These are phyloP conservation scores for Lepeophtheirus salmonis DNA, from an alignment of 1,140 invertebrate genomes.

Conservation along the genomic window DNA sequence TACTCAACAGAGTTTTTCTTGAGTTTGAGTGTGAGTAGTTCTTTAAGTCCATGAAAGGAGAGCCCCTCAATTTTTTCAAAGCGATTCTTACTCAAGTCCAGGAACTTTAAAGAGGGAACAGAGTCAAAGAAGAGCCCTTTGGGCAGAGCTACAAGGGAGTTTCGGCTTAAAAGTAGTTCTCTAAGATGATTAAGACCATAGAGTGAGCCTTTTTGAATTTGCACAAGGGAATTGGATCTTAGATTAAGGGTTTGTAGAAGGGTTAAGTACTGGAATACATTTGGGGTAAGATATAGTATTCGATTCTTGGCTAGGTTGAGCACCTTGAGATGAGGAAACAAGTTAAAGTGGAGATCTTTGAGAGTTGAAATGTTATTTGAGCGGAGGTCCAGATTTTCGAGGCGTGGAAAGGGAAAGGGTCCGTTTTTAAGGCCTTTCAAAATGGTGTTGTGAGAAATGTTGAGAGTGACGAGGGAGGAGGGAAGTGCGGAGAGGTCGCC, in stretches of 20 bases:
- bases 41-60: conserved; percentile 50
- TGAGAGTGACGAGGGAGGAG: neutral
- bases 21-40: conserved; percentile 49
- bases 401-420: neutral
- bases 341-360: neutral
- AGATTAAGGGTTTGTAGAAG: neutral
- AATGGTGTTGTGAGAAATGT: neutral
- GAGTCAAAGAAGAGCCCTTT: conserved; percentile 4
- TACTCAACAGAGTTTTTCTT: conserved; percentile 53
- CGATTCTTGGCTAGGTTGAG: conserved; percentile 13
- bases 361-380: conserved; percentile 5
- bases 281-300: neutral
- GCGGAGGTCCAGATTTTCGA: conserved; percentile 4
- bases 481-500: neutral
- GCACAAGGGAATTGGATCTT: neutral
- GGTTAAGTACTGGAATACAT: neutral
- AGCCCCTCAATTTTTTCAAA: conserved; percentile 29
- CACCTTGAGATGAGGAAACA: neutral
- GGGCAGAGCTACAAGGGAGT: neutral
- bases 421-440: neutral
- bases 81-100: conserved; percentile 16
- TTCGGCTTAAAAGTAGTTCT: conserved; percentile 7
- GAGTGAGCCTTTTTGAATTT: neutral
- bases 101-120: neutral
- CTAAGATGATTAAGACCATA: neutral